Evolutionary conservation across 2,888 invertebrate species (phyloP).

Genomic region (Glyphotaelius pellucidus): DNA sequence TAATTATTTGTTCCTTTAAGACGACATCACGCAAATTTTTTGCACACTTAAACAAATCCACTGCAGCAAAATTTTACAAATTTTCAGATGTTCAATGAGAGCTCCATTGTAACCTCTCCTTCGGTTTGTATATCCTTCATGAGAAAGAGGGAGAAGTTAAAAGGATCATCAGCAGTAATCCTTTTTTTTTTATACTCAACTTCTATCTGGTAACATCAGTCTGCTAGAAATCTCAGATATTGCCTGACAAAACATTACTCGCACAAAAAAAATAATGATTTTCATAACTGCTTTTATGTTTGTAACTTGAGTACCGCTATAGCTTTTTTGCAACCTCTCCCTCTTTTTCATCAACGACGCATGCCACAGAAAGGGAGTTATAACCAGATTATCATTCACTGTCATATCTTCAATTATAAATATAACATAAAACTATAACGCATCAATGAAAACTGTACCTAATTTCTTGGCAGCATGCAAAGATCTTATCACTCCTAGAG

Average conservation of each 20-base stretch:
- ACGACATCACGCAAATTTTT: background rate
- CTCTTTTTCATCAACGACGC: background rate
- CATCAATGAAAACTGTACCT: conserved; percentile 74
- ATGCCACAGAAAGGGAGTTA: background rate
- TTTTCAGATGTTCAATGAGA: background rate
- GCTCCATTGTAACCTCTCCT: background rate
- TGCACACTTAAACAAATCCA: no score
- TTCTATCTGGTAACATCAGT: no score
- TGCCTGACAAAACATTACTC: background rate
- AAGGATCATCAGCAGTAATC: no score
- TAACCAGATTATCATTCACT: background rate
- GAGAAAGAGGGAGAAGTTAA: no score
- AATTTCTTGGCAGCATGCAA: conserved; percentile 84
- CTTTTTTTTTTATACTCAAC: no score
- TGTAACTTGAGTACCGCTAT: background rate
- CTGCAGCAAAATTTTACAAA: background rate
- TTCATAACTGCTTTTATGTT: background rate
- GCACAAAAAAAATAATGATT: background rate
- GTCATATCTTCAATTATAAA: background rate
- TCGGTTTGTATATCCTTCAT: background rate
- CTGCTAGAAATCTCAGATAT: no score
- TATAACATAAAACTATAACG: background rate
- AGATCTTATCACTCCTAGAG: conserved; percentile 95
- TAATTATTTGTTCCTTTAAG: background rate
- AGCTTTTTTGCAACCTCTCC: background rate